Base-by-base conservation (phyloP, 2,113 vertebrate genomes). In the Chaetops frenatus region DNA sequence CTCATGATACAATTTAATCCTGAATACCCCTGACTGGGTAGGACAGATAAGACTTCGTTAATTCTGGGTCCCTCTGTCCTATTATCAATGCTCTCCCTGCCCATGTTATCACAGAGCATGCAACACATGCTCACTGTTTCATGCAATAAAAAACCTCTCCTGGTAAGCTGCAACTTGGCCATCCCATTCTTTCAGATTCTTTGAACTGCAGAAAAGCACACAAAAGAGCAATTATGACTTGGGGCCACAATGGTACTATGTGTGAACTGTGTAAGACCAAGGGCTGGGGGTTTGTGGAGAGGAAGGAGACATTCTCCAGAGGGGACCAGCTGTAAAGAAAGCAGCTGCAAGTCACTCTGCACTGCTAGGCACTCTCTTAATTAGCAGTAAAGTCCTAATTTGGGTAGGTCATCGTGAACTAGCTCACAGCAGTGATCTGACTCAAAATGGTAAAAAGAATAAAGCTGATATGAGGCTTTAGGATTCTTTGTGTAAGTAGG, bases 41-140 rank as follows among this genome's bases (percentile, higher is more conserved):
- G 45, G 40, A 40, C 70, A 54, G n/a, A 31, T 61, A 40, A 53
- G 19, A 45, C 25, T 72, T 48, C 8, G 8, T 14, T 29, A 50
- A 22, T 78, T 87, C 54, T 77, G 31, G 7, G 21, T 69, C 21
- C 8, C 12, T 42, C 64, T 74, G 5, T 86, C 19, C 58, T 69
- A 4, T 70, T 25, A 7, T 48, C 50, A n/a, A 12, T 3, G 8
- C 42, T 19, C 3, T 6, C 24, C 24, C 27, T 72, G 33, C 40
- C 19, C 8, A 5, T 1, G 2, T 48, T 81, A 18, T 61, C 18
- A 12, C 8, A 53, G 48, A 70, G 25, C 0, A 0, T 66, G 51
- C n/a, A 48, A 40, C 50, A 57, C 7, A 6, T n/a, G 17, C 25
- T 29, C 19, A 8, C 60, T 53, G 17, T 54, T 78, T 89, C 56